Base-by-base conservation (phyloP, 2,797 vertebrate genomes). In the Monodelphis domestica region DNA sequence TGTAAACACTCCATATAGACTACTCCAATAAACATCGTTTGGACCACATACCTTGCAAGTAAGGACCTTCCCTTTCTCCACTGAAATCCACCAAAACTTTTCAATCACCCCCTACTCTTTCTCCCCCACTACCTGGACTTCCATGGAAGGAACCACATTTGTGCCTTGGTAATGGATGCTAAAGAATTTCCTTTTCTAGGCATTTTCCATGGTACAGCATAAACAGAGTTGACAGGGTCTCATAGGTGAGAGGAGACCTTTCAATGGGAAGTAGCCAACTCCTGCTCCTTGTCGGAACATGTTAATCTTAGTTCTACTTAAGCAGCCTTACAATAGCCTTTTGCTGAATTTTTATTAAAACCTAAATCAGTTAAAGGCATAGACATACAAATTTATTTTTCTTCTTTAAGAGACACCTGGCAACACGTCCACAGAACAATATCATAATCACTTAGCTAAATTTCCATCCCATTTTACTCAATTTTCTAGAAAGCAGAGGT, bases 381-480 rank as follows among this genome's bases (percentile, higher is more conserved):
- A 93, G 84, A 93, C 90, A 91, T 17, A 59, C 63, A 84, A 56
- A 92, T 91, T 88, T 70, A 57, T 53, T 89, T 95, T 52, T 91
- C 57, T 91, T 90, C 95, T 70, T 88, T 89, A 91, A 93, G 87
- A 91, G 90, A 95, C 87, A 93, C 95, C 95, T 95, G 91, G 94
- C 90, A 89, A 93, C 56, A n/a, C 3, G 2, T 92, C 93, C 89
- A 45, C 94, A 93, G 94, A 95, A 94, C 90, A 94, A 92, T 87
- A 70, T 50, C 94, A 57, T 92, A 63, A 94, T 95, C 90, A 95
- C 26, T 87, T 53, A 38, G 87, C 57, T 87, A 6, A 30, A 97
- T 91, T 90, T 95, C 91, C 93, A 70, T 70, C 63, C 70, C 90
- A 91, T 53, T 53, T 89, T 45, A 88, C 92, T 91, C 90, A 52